phyloP scores from a whole-genome alignment of 2,888 invertebrate species.

The Ernsta delagoae region DNA sequence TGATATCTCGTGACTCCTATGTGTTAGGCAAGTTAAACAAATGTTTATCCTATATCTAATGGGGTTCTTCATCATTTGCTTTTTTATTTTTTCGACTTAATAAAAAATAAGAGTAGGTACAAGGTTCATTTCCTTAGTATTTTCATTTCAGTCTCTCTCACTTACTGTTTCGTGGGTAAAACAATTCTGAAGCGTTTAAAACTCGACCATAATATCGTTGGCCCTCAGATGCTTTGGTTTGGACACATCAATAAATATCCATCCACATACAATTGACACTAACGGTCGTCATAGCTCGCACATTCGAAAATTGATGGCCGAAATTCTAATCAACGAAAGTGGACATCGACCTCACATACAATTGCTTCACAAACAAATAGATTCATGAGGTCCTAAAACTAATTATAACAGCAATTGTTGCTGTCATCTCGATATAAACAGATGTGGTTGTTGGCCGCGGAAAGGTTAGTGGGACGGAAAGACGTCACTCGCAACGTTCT shows the following conservation, averaged over 20 bases:
- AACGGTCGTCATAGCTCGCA: conserved; percentile 6
- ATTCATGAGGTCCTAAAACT: conserved; percentile 64
- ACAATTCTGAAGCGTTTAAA: too few relatives aligned
- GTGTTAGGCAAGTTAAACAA: too few relatives aligned
- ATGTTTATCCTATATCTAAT: too few relatives aligned
- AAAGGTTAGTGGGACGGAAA: conserved; percentile 32
- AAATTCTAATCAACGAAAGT: conserved; percentile 45
- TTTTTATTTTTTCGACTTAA: too few relatives aligned
- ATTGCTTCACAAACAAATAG: conserved; percentile 53
- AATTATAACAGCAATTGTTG: conserved; percentile 67
- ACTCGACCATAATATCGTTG: background rate
- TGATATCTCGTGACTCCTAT: background rate
- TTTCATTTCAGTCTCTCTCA: too few relatives aligned
- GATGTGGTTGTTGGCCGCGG: conserved; percentile 50
- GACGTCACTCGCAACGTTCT: background rate
- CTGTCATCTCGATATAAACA: conserved; percentile 71
- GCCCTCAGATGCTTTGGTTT: background rate
- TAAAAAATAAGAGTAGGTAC: too few relatives aligned
- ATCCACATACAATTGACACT: conserved; percentile 7
- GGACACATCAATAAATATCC: background rate
- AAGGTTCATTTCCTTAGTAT: too few relatives aligned
- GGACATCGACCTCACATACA: conserved; percentile 49
- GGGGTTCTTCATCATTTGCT: too few relatives aligned
- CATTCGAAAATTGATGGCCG: conserved; percentile 27
- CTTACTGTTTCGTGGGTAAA: too few relatives aligned